Evolutionary conservation across 2,113 vertebrate genomes (phyloP).

Genomic region (Galeopterus variegatus): DNA sequence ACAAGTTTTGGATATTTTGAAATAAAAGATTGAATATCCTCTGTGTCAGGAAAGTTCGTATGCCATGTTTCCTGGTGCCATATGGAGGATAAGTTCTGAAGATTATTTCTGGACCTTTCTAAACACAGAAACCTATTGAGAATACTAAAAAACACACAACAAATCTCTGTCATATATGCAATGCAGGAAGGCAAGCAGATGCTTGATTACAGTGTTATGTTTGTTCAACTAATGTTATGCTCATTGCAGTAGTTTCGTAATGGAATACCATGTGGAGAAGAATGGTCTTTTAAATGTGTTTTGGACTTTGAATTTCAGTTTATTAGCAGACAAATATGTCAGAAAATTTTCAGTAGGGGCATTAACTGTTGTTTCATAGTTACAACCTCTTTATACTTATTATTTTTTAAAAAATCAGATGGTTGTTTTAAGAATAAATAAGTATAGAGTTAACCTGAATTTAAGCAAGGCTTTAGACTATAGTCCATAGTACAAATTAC

Average conservation of each 20-base stretch:
- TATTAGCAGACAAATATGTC: slow-evolving; percentile 72
- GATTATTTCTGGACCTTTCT: slow-evolving; percentile 69
- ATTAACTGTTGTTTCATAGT: slow-evolving; percentile 72
- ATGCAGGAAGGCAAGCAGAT: slow-evolving; percentile 54
- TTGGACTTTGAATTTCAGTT: slow-evolving; percentile 75
- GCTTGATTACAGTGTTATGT: slow-evolving; percentile 50
- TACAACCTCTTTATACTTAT: slow-evolving; percentile 50
- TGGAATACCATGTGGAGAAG: slow-evolving; percentile 70
- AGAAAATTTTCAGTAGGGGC: slow-evolving; percentile 62
- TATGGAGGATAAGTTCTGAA: slow-evolving; percentile 68
- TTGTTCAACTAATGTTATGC: slow-evolving; percentile 76
- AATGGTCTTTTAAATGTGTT: slow-evolving; percentile 71
- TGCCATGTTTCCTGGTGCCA: slow-evolving; percentile 53
- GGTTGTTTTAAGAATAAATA: slow-evolving; percentile 61
- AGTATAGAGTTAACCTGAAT: slow-evolving; percentile 10
- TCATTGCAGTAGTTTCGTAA: slow-evolving; percentile 71
- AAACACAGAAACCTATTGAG: slow-evolving; percentile 71
- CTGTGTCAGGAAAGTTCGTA: slow-evolving; percentile 62
- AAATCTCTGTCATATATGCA: slow-evolving; percentile 49
- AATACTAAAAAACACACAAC: slow-evolving; percentile 61
- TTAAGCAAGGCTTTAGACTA: slow-evolving; percentile 29
- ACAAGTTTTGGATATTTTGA: slow-evolving; percentile 64
- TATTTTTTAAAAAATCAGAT: slow-evolving; percentile 47
- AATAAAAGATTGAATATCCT: slow-evolving; percentile 53
- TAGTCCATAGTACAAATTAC: not conserved